Percentiles rank a stretch among this genome's conserved stretches.
Evolutionary conservation across 2,888 invertebrate species (phyloP).

Genomic region (Meteorus cinctellus): DNA sequence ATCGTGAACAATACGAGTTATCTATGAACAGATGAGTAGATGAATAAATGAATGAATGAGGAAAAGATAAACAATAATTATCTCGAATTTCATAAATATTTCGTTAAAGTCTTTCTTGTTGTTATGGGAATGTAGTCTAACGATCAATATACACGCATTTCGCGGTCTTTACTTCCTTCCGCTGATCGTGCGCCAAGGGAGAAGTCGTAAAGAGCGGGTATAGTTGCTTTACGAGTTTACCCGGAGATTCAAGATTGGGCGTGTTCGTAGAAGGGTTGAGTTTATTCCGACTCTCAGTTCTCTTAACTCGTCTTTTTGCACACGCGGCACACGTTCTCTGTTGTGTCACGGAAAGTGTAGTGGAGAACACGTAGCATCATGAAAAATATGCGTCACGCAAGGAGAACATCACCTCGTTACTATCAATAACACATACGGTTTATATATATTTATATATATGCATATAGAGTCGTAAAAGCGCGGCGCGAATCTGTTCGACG

Average conservation of each 20-base stretch:
- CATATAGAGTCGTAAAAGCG: conserved; percentile 62
- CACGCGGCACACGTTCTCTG: not conserved
- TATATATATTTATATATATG: not conserved
- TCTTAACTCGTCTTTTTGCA: conserved; percentile 1
- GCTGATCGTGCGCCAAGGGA: conserved; percentile 60
- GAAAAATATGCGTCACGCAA: conserved; percentile 67
- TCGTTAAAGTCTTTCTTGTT: conserved; percentile 11
- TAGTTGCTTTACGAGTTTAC: conserved; percentile 70
- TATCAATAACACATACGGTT: conserved; percentile 10
- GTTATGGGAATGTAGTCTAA: conserved; percentile 4
- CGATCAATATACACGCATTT: conserved; percentile 48
- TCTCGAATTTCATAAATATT: not conserved
- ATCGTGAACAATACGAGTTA: not conserved
- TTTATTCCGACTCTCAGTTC: conserved; percentile 54
- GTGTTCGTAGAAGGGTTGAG: conserved; percentile 68
- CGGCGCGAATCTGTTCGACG: conserved; percentile 66
- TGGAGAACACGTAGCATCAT: not conserved
- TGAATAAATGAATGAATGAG: not conserved
- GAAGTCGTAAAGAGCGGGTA: conserved; percentile 65
- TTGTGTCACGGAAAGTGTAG: not conserved
- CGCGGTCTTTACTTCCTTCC: conserved; percentile 62
- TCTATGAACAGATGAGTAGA: not conserved
- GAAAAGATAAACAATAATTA: conserved; percentile 1
- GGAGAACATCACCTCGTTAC: conserved; percentile 46
- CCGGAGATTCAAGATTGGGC: conserved; percentile 67